phyloP scores from a whole-genome alignment of 2,113 vertebrate genomes.

The Odontophorus gujanensis region DNA sequence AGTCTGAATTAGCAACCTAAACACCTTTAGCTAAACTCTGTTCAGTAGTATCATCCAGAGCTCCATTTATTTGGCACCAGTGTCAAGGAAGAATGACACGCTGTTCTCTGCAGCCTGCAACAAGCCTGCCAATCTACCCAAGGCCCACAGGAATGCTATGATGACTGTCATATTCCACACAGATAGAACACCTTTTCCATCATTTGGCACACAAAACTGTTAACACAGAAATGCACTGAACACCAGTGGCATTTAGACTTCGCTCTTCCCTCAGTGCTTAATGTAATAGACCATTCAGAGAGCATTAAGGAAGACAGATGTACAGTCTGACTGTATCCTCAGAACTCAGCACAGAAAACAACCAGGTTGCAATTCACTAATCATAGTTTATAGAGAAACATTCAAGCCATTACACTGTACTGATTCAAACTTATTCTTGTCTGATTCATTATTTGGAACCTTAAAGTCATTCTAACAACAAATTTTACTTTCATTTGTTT shows the following conservation, averaged over 20 bases:
- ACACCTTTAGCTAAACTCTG: not conserved
- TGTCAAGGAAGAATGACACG: not conserved
- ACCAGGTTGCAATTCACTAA: not conserved
- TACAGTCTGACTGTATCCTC: not conserved
- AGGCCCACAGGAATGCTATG: not conserved
- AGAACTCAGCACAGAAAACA: not conserved
- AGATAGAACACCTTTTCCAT: not conserved
- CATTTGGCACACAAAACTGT: not conserved
- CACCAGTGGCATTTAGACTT: not conserved
- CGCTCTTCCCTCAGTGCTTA: not conserved
- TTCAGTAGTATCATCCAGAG: not conserved
- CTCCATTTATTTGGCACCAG: not conserved
- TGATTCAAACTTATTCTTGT: not conserved
- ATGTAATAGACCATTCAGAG: not conserved
- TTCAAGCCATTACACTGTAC: not conserved
- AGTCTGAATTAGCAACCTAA: not conserved
- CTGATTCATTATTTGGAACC: not conserved
- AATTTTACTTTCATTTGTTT: not conserved
- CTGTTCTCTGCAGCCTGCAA: not conserved
- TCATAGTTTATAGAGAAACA: not conserved
- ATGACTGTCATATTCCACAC: not conserved
- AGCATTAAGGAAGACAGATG: not conserved
- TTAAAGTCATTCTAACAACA: not conserved
- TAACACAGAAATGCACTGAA: not conserved
- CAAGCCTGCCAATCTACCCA: not conserved